These are phyloP conservation scores for Ecliptopera silaceata DNA, from an alignment of 2,888 invertebrate species.

Conservation along the genomic window DNA sequence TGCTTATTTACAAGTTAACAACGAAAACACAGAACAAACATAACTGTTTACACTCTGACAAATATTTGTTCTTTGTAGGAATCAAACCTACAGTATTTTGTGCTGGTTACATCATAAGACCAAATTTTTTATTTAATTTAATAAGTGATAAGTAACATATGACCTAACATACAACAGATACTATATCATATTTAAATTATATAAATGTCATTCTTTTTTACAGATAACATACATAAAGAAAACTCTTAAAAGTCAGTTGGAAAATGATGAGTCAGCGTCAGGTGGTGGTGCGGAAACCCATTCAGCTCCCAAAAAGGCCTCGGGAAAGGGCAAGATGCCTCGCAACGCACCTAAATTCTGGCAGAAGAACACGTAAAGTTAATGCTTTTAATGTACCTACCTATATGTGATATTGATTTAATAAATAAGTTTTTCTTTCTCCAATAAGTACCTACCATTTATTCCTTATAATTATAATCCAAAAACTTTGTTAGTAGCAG, in stretches of 20 bases:
- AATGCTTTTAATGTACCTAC: slow-evolving; percentile 9
- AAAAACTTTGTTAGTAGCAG: too few species aligned
- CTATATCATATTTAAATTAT: too few species aligned
- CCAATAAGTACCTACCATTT: neutral
- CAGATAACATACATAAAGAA: slow-evolving; percentile 95
- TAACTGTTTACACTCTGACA: too few species aligned
- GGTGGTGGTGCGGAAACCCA: slow-evolving; percentile 83
- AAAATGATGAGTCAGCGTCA: slow-evolving; percentile 93
- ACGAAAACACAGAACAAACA: too few species aligned
- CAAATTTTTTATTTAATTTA: too few species aligned
- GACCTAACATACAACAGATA: too few species aligned
- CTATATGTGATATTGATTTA: slow-evolving; percentile 28
- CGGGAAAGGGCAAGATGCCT: slow-evolving; percentile 87
- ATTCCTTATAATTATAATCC: too few species aligned
- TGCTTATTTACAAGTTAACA: too few species aligned
- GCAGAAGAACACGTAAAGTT: slow-evolving; percentile 80
- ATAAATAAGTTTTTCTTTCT: slow-evolving; percentile 28
- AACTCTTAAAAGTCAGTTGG: slow-evolving; percentile 91
- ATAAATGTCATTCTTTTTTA: slow-evolving; percentile 23
- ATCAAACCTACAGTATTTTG: too few species aligned
- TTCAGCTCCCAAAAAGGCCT: slow-evolving; percentile 88
- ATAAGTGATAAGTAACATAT: too few species aligned
- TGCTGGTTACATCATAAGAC: too few species aligned
- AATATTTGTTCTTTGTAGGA: too few species aligned
- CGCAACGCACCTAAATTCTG: slow-evolving; percentile 88